Conservation (phyloP, 2,888 invertebrate species). For the Nesidiocoris tenuis region DNA sequence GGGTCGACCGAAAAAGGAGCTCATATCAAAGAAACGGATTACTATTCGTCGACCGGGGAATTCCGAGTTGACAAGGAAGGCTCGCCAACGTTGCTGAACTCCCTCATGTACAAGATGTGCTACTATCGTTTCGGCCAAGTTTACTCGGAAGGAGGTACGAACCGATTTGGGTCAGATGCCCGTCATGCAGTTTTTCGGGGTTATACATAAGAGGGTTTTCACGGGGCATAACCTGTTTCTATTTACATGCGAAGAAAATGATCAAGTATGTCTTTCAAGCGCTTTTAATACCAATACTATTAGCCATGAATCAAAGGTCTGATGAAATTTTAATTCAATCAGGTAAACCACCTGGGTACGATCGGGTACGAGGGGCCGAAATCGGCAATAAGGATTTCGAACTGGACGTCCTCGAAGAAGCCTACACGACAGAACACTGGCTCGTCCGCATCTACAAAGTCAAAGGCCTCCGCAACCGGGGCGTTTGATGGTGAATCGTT, state of each 20-base stretch:
- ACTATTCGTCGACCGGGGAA: slow-evolving; percentile 93
- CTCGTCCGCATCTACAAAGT: slow-evolving; percentile 97
- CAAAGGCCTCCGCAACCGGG: slow-evolving; percentile 88
- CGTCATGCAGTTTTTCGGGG: too few species aligned
- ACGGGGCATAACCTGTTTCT: too few species aligned
- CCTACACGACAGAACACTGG: slow-evolving; percentile 99
- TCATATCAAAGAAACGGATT: slow-evolving; percentile 94
- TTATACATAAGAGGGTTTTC: neutral
- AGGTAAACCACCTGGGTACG: slow-evolving; percentile 94
- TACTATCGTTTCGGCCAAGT: slow-evolving; percentile 97
- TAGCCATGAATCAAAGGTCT: too few species aligned
- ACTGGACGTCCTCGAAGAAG: slow-evolving; percentile 96
- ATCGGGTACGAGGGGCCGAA: slow-evolving; percentile 93
- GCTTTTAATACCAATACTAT: neutral
- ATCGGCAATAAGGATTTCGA: slow-evolving; percentile 99
- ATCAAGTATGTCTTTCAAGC: too few species aligned
- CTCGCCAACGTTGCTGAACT: slow-evolving; percentile 86
- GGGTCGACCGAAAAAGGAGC: slow-evolving; percentile 92
- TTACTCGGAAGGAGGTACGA: slow-evolving; percentile 85
- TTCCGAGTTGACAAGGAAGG: slow-evolving; percentile 95
- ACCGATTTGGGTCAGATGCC: too few species aligned
- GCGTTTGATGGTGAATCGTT: slow-evolving; percentile 64
- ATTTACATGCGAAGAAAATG: too few species aligned
- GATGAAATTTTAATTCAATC: too few species aligned
- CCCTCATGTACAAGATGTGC: slow-evolving; percentile 99